These are phyloP conservation scores for Ondatra zibethicus DNA, from an alignment of 2,113 vertebrate genomes.

Conservation along the genomic window DNA sequence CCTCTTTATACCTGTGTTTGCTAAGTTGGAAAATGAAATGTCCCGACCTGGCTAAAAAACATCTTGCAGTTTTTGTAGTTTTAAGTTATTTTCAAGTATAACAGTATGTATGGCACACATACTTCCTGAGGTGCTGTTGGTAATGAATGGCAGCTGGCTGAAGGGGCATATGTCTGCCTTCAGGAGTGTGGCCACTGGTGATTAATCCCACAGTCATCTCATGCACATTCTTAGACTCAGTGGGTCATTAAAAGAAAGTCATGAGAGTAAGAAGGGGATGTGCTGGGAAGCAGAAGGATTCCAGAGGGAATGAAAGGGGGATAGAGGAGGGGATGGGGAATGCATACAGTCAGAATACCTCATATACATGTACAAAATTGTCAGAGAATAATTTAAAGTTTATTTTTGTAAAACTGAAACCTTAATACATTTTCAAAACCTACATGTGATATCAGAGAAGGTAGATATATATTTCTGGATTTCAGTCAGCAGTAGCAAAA, in stretches of 20 bases:
- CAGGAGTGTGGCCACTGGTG: background rate
- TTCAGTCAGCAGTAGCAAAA: conserved; percentile 7
- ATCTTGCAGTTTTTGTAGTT: background rate
- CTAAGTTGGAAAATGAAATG: background rate
- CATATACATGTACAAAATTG: background rate
- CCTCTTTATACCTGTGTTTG: background rate
- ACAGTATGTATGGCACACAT: background rate
- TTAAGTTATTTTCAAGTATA: conserved; percentile 8
- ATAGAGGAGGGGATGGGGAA: too few relatives aligned
- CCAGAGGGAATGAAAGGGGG: too few relatives aligned
- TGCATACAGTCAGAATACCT: background rate
- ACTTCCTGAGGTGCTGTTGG: background rate
- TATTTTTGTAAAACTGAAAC: background rate
- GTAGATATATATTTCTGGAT: conserved; percentile 3
- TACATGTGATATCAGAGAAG: background rate
- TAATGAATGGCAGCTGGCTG: background rate
- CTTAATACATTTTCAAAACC: conserved; percentile 29
- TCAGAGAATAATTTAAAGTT: background rate
- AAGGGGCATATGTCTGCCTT: background rate
- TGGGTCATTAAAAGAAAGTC: background rate
- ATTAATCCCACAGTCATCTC: too few relatives aligned
- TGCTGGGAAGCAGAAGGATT: too few relatives aligned
- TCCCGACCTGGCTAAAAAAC: background rate
- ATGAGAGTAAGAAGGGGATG: too few relatives aligned
- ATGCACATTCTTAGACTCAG: background rate